Conservation (phyloP, 1,140 invertebrate genomes). For the Leguminivora glycinivorella region DNA sequence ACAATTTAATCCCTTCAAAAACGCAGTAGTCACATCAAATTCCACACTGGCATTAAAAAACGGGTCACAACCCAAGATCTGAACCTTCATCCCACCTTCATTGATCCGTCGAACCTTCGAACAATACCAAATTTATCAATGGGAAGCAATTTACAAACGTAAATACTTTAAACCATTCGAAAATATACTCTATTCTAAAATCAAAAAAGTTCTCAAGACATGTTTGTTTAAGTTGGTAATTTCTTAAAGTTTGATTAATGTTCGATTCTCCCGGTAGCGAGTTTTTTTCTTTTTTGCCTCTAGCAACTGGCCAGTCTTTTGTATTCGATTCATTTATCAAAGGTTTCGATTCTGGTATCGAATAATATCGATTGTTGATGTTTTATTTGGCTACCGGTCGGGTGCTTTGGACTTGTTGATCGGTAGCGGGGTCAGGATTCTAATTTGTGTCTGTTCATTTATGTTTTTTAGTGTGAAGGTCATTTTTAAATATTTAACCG, state of each 20-base stretch:
- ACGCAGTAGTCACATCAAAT: slow-evolving; percentile 8
- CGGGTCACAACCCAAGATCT: slow-evolving; percentile 8
- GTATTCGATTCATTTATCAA: slow-evolving; percentile 67
- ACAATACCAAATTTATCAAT: slow-evolving; percentile 34
- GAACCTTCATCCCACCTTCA: slow-evolving; percentile 22
- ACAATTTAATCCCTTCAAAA: background rate
- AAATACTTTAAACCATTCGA: background rate
- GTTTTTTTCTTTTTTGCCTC: slow-evolving; percentile 47
- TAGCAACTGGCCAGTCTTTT: slow-evolving; percentile 53
- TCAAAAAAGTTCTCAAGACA: background rate
- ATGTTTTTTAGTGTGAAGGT: background rate
- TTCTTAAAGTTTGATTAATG: slow-evolving; percentile 64
- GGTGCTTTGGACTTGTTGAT: background rate
- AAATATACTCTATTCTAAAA: background rate
- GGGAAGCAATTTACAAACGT: slow-evolving; percentile 28
- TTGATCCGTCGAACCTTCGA: slow-evolving; percentile 30
- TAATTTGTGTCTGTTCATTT: background rate
- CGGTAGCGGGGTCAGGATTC: background rate
- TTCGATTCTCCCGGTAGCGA: slow-evolving; percentile 57
- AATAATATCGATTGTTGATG: slow-evolving; percentile 61
- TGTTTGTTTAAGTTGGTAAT: slow-evolving; percentile 34
- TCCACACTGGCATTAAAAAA: slow-evolving; percentile 21
- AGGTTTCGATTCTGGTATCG: slow-evolving; percentile 60
- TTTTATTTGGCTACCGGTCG: slow-evolving; percentile 16
- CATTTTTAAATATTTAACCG: background rate